phyloP scores from a whole-genome alignment of 2,797 vertebrate species.

The Pipistrellus kuhlii region DNA sequence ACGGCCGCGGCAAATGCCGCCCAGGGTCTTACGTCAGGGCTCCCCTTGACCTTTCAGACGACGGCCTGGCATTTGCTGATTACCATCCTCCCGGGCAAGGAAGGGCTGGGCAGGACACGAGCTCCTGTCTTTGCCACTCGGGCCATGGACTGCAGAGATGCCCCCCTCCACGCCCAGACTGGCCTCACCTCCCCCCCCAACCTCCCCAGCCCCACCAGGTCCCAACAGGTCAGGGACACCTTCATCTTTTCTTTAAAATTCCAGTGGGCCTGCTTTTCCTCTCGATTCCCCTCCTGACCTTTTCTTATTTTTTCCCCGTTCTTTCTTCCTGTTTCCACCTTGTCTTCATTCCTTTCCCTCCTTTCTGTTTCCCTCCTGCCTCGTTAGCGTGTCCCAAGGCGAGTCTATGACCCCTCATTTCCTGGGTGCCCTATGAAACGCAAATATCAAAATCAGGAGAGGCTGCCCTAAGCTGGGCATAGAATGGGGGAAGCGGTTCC shows the following conservation, averaged over 20 bases:
- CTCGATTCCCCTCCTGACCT: neutral
- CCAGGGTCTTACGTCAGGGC: neutral
- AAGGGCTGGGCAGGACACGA: neutral
- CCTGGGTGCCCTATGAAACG: neutral
- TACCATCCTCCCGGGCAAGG: neutral
- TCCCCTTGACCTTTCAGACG: neutral
- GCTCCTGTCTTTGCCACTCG: neutral
- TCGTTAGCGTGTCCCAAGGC: neutral
- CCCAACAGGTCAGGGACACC: too few species aligned
- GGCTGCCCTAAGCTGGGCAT: neutral
- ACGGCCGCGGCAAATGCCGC: neutral
- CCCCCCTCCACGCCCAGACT: neutral
- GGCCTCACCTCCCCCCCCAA: neutral
- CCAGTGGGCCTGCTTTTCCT: neutral
- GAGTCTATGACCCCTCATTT: neutral
- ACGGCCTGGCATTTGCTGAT: neutral
- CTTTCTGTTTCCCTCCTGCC: neutral
- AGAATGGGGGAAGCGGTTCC: neutral
- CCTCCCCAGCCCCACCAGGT: fast-evolving
- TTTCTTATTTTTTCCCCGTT: neutral
- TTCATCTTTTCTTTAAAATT: neutral
- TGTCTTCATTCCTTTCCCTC: neutral
- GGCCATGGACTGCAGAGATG: neutral
- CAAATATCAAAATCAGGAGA: neutral
- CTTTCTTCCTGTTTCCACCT: neutral